phyloP scores from a whole-genome alignment of 1,140 invertebrate genomes.

The Linepithema humile region DNA sequence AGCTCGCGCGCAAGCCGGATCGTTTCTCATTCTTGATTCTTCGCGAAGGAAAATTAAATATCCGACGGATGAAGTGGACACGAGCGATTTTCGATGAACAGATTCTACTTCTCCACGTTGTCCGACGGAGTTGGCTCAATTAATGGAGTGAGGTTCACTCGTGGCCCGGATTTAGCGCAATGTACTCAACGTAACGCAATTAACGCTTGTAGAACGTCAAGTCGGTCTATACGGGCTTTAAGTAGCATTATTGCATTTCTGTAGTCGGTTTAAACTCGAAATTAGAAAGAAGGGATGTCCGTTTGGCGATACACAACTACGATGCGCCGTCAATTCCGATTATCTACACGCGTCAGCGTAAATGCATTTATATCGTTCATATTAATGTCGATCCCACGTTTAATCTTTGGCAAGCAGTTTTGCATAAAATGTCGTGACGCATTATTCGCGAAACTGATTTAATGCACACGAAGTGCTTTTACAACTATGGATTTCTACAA shows the following conservation, averaged over 20 bases:
- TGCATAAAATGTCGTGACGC: constrained; percentile 58
- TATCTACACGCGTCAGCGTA: not conserved
- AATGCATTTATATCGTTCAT: constrained; percentile 54
- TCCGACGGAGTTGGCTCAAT: constrained; percentile 2
- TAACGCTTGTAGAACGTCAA: not conserved
- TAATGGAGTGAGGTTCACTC: constrained; percentile 16
- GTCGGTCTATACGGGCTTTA: not conserved
- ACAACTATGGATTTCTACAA: not conserved
- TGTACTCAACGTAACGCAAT: not conserved
- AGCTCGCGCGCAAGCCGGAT: not conserved
- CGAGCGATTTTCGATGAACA: not conserved
- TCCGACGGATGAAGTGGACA: not conserved
- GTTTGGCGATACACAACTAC: not conserved
- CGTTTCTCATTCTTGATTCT: not conserved
- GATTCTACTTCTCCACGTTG: not conserved
- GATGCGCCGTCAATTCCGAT: constrained; percentile 26
- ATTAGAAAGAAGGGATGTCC: constrained; percentile 11
- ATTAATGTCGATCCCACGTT: constrained; percentile 45
- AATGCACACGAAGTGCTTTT: constrained; percentile 42
- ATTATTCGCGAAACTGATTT: constrained; percentile 63
- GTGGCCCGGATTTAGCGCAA: not conserved
- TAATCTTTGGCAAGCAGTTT: constrained; percentile 48
- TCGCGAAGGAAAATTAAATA: not conserved
- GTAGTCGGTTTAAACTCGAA: not conserved
- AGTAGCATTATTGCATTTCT: not conserved